Base-by-base conservation (phyloP, 2,888 invertebrate genomes). In the Drosophila mulleri region DNA sequence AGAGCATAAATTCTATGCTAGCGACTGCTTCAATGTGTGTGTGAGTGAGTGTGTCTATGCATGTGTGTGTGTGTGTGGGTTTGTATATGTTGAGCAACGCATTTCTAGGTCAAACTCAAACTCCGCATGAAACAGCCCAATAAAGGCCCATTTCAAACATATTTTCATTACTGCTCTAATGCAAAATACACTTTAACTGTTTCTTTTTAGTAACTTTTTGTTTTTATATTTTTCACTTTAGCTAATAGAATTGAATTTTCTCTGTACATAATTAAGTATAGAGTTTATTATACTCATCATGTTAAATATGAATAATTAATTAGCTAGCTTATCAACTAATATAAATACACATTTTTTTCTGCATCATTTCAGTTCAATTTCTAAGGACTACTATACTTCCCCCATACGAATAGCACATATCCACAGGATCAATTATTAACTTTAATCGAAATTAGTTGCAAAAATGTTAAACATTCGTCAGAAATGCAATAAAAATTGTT, bases 51-150 rank as follows among this genome's bases (percentile, higher is more conserved):
- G 52, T 50, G 47, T 0, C 14, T 53, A 37, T 67, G 35, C 18
- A 26, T 70, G 39, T 68, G 41, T 70, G 60, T 68, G 42, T 60
- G 48, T 42, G 48, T 47, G 48, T 26, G 20, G 7, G 29, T 29
- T 29, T 53, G 58, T 68, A 56, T 63, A 68, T 67, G 75, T 71
- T 69, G 70, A 48, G 58, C 37, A 75, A 78, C 78, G 77, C 77
- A 82, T 89, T 87, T 87, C 88, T 87, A 87, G 86, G 86, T 87
- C 86, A 89, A 84, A 89, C 75, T 76, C 78, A 82, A 78, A 63
- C 63, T 75, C 53, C 66, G 11, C 69, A 72, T 67, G 37, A 35
- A 80, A 61, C 56, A 80, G 67, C 58, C 82, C 66, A 79, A 76
- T 74, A 75, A 58, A 61, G 71, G 66, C 67, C 67, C 66, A 56